Percentiles rank a stretch among this genome's conserved stretches.
Evolutionary conservation across 2,888 invertebrate species (phyloP).

Genomic region (Brachyptera risi): DNA sequence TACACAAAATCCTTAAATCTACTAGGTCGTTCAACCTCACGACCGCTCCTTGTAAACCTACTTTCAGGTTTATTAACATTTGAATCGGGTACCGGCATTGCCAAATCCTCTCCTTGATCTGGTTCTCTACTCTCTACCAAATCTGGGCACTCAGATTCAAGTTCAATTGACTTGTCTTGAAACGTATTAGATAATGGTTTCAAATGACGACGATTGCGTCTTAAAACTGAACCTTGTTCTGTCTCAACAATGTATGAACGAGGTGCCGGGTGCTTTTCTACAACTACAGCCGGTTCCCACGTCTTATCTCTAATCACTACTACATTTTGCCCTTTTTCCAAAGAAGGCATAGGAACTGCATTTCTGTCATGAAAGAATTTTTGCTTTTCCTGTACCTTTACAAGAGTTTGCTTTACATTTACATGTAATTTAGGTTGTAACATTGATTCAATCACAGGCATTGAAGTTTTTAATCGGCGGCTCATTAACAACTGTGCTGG

Average conservation of each 20-base stretch:
- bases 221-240: neutral
- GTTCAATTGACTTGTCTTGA: neutral
- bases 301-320: neutral
- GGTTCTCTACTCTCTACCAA: too few species aligned
- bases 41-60: too few species aligned
- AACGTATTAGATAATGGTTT: neutral
- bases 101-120: too few species aligned
- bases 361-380: neutral
- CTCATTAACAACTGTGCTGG: neutral
- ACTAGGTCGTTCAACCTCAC: too few species aligned
- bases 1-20: too few species aligned
- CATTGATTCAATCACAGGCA: neutral
- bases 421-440: neutral
- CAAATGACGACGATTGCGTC: neutral
- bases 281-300: slow-evolving; percentile 7
- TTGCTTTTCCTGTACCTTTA: neutral
- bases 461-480: neutral
- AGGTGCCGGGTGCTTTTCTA: neutral
- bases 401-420: neutral
- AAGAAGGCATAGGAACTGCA: neutral
- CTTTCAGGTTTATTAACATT: too few species aligned
- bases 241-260: slow-evolving; percentile 6
- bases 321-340: neutral
- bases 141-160: neutral
- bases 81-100: too few species aligned